phyloP scores from a whole-genome alignment of 2,113 vertebrate species.

The Erythrolamprus reginae region DNA sequence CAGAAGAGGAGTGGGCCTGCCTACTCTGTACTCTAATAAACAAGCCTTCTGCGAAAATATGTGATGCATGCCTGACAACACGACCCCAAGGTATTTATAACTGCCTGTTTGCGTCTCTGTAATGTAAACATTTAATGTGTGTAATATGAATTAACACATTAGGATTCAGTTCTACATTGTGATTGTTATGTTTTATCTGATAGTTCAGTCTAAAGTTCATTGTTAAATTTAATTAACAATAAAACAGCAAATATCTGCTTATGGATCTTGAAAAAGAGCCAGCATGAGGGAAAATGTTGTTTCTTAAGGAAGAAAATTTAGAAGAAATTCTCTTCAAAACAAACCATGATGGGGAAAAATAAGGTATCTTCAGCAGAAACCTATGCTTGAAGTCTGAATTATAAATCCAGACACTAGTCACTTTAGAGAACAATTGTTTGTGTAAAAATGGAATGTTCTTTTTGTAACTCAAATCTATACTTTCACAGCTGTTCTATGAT shows the following conservation, averaged over 20 bases:
- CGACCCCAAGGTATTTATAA: constrained; percentile 75
- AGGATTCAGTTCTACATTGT: not conserved
- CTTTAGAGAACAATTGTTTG: constrained; percentile 32
- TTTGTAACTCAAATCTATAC: constrained; percentile 54
- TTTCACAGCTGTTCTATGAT: constrained; percentile 48
- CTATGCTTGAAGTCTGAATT: not conserved
- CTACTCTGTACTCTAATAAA: constrained; percentile 85
- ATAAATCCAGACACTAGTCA: not conserved
- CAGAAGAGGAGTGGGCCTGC: constrained; percentile 87
- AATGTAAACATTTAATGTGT: not conserved
- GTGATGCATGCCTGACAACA: constrained; percentile 84
- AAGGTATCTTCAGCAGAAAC: not conserved
- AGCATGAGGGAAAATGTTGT: not conserved
- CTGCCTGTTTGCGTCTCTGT: constrained; percentile 7
- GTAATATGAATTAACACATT: not conserved
- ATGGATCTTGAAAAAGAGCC: not conserved
- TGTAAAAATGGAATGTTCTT: constrained; percentile 39
- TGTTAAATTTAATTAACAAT: not conserved
- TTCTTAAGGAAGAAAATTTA: not conserved
- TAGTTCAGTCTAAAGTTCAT: not conserved
- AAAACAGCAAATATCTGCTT: not conserved
- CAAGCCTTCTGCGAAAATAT: constrained; percentile 69
- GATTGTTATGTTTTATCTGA: not conserved
- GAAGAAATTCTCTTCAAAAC: not conserved
- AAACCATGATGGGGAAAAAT: not conserved